A percentile compares a stretch with the other conserved stretches of the same genome.
phyloP scores from a whole-genome alignment of 2,113 vertebrate genomes.

The Sardina pilchardus region DNA sequence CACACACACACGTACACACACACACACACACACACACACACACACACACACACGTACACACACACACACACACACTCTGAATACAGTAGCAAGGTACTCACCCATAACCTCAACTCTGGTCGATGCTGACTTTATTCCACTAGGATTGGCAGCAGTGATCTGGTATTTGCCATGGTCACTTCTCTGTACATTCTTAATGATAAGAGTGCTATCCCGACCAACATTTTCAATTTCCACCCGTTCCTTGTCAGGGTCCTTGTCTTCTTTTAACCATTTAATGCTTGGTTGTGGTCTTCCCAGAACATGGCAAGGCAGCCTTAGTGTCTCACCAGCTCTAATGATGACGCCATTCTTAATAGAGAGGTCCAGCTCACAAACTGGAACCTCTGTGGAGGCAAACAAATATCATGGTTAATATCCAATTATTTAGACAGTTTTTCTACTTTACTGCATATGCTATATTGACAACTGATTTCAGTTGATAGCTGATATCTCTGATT shows the following conservation, averaged over 20 bases:
- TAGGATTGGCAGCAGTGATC: slow-evolving; percentile 89
- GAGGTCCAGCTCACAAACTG: slow-evolving; percentile 86
- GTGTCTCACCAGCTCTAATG: slow-evolving; percentile 87
- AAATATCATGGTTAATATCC: slow-evolving; percentile 15
- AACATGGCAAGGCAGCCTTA: slow-evolving; percentile 85
- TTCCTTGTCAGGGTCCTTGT: slow-evolving; percentile 84
- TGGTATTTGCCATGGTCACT: slow-evolving; percentile 90
- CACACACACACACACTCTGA: neutral
- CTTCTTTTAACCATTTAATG: slow-evolving; percentile 84
- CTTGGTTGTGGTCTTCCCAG: slow-evolving; percentile 87
- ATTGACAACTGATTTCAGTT: neutral
- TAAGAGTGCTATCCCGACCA: slow-evolving; percentile 81
- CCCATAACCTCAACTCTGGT: slow-evolving; percentile 89
- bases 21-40: too few relatives aligned
- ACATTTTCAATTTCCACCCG: slow-evolving; percentile 81
- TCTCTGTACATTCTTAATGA: slow-evolving; percentile 80
- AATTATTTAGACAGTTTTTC: neutral
- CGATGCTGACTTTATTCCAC: slow-evolving; percentile 84
- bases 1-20: too few relatives aligned
- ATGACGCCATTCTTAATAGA: slow-evolving; percentile 82
- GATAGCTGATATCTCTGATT: too few relatives aligned
- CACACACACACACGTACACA: too few relatives aligned
- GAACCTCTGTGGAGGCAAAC: slow-evolving; percentile 75
- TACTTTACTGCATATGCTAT: neutral
- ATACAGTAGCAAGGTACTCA: slow-evolving; percentile 63